Percentiles rank a stretch among this genome's conserved stretches.
Conservation (phyloP, 2,113 vertebrate species). For the Cynoglossus semilaevis region DNA sequence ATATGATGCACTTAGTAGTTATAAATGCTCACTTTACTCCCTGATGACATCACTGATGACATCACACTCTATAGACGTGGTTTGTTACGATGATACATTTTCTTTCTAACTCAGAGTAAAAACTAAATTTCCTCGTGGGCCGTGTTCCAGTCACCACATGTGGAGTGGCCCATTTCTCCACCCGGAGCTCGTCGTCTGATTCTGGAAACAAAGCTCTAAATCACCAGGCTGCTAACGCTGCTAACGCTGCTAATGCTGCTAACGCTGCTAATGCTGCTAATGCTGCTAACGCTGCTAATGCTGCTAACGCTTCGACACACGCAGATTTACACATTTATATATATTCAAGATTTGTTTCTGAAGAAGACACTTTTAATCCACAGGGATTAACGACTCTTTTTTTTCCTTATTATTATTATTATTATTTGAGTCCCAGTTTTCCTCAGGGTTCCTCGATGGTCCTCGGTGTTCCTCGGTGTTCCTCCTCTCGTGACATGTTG, state of each 20-base stretch:
- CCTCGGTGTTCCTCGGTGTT: too few species aligned
- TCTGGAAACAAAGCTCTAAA: constrained; percentile 69
- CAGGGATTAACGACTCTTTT: too few species aligned
- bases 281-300: too few species aligned
- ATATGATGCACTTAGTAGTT: too few species aligned
- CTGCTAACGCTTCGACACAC: too few species aligned
- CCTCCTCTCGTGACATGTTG: not conserved
- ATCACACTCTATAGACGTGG: constrained; percentile 62
- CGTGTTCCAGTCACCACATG: constrained; percentile 67
- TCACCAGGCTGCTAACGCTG: constrained; percentile 44
- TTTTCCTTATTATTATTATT: too few species aligned
- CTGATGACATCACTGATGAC: constrained; percentile 48
- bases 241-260: constrained; percentile 35
- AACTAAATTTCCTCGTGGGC: constrained; percentile 70
- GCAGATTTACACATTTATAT: too few species aligned
- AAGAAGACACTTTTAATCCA: too few species aligned
- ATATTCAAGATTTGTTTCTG: too few species aligned
- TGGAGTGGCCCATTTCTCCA: constrained; percentile 41
- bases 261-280: too few species aligned
- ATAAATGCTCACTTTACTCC: constrained; percentile 26
- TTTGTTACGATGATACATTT: constrained; percentile 68
- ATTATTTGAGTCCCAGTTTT: too few species aligned
- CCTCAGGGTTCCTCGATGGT: too few species aligned
- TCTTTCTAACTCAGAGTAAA: constrained; percentile 38
- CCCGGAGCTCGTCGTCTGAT: constrained; percentile 64